Evolutionary conservation across 2,888 invertebrate species (phyloP), one percentile per base, ranked within the genome.

Genomic region (Xanthia icteritia): DNA sequence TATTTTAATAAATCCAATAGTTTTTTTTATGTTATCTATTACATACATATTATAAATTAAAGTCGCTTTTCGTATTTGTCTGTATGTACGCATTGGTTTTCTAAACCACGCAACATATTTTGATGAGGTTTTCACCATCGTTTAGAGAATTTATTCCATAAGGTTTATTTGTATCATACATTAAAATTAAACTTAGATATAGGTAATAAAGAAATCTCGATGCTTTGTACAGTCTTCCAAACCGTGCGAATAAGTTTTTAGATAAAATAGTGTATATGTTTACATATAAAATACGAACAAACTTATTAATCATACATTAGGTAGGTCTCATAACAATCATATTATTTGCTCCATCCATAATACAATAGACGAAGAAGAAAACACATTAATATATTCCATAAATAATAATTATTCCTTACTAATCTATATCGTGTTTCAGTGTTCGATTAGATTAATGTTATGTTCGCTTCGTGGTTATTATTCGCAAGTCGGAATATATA

Each of bases 331-430:
- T 31, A 31, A 58, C 23, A 74, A 9, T 39, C 5, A 20, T 63
- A 56, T 51, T 51, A 51, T 73, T 65, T 58, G 1, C 13, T 45
- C 11, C 23, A 63, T 60, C 48, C 9, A 31, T 61, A 36, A 20
- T 17, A 39, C 36, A 63, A 51, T 13, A 48, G 0, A 66, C 36
- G n/a, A 63, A 60, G 20, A 60, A 73, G 56, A 70, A 64, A 64
- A 51, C 23, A 71, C n/a, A 70, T 64, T 63, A 68, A 83, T 83
- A 48, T 78, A 79, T 84, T 74, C 65, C 67, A 74, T 63, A 61
- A 66, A 78, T 73, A 63, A 73, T 67, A 72, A 86, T 88, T 77
- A 79, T 82, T 82, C 60, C 68, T 66, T 13, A 65, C 70, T 83
- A 77, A 86, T 79, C 79, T 48, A 61, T 74, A 79, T 72, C 42